Base-by-base conservation (phyloP, 1,140 invertebrate genomes). In the Trissolcus basalis region DNA sequence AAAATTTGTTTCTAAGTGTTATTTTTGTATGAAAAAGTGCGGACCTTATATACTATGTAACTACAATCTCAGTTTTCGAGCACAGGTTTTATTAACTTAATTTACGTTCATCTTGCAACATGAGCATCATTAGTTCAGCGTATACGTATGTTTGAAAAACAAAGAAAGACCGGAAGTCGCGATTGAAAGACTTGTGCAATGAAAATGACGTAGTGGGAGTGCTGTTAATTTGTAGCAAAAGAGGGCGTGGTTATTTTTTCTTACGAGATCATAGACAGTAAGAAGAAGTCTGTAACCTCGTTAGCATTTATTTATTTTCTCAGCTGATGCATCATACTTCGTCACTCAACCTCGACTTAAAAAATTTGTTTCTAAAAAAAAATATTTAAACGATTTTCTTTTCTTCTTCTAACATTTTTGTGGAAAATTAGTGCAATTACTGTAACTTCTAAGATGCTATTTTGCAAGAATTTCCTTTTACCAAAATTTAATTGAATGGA, bases 161-260 rank as follows among this genome's bases (percentile, higher is more conserved):
- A 72, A 77, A 77, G 75, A 77, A 77, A 77, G 75, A 77, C 68
- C 75, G 75, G 75, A 77, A 77, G 75, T 72, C 68, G 48, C 75
- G 68, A 64, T 69, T 77, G 75, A 77, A 72, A 77, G 58, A n/a
- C 41, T 72, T 77, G 49, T 55, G 74, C 74, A 77, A 77, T 15
- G 13, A 32, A 63, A 53, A 58, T 48, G 56, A 9, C 16, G 16
- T 61, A 61, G 61, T 61, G 74, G 74, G 74, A 77, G 74, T 64
- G 64, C 56, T 78, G 76, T 63, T 78, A 78, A 78, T 78, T 78
- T 78, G 70, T 71, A 68, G 50, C 36, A 59, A 35, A 36, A 69
- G 19, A 27, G 79, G 81, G 82, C 79, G 82, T 83, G 82, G 80
- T 78, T n/a, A 72, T 73, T 70, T 77, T 27, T 80, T 77, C 79